Base-by-base conservation (phyloP, 1,140 invertebrate genomes). In the Tenebrio molitor region DNA sequence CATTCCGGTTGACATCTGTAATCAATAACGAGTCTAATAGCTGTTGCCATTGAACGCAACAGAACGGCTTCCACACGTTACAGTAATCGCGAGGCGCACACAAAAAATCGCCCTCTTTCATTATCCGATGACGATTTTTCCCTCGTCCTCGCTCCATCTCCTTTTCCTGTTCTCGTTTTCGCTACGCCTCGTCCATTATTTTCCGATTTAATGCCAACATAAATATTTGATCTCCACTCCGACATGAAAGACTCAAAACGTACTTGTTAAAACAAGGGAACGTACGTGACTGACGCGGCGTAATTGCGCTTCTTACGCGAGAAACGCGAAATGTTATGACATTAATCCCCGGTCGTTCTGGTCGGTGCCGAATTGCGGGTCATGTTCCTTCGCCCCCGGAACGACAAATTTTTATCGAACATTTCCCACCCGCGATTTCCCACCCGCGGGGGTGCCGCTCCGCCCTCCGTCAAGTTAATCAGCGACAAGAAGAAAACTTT, bases 21-120 rank as follows among this genome's bases (percentile, higher is more conserved):
- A 58, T 58, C 50, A 58, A 58, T 58, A 58, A 58, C 50, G 50
- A 58, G 50, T 58, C 50, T 58, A 58, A 58, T 58, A 58, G 50
- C 50, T 58, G 50, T 58, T 58, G 21, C 50, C 50, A 58, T 58
- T 58, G 50, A 58, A 58, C 46, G 46, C 46, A 53, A 53, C 46
- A 53, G 46, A 53, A 53, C 50, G 50, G 50, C 23, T 58, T 58
- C 50, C 23, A 58, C 23, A 58, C 23, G 29, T 58, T 58, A 58
- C 50, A 25, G 50, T 58, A 58, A 58, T 58, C 50, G 50, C 50
- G 5, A 50, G 16, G 15, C 36, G 5, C 36, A 58, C 7, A 12
- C 46, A 53, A 53, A 53, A 53, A 53, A 53, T 53, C 19, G 16
- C 46, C 19, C 19, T 23, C 14, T 46, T 53, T 53, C 14, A 53